These are phyloP conservation scores for Acropora tenuis DNA, from an alignment of 64 coral and sea anemone species.

Conservation along the genomic window DNA sequence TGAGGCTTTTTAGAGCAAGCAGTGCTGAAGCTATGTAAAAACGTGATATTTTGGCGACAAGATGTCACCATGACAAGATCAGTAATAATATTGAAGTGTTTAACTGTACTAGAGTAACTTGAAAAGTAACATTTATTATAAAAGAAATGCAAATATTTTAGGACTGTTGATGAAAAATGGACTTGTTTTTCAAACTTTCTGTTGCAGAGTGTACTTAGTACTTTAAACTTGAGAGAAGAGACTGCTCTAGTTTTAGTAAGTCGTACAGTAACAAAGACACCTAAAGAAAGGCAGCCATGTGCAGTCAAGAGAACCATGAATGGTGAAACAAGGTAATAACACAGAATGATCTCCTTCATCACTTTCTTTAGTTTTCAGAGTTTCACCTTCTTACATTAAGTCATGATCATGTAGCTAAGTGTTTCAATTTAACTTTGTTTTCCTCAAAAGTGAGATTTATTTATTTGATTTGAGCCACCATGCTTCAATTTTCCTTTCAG, in stretches of 20 bases:
- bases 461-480: background rate
- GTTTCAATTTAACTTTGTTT: no score
- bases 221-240: slow-evolving; percentile 89
- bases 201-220: slow-evolving; percentile 76
- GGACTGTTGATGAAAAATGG: no score
- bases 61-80: no score
- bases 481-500: slow-evolving; percentile 21
- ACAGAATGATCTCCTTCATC: no score
- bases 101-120: no score
- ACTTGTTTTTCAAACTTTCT: background rate
- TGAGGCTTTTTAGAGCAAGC: no score
- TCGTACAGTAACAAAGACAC: slow-evolving; percentile 60
- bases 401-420: no score
- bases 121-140: no score
- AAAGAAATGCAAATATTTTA: no score
- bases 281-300: slow-evolving; percentile 78
- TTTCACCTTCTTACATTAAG: background rate
- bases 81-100: background rate
- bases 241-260: slow-evolving; percentile 77
- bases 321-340: slow-evolving; percentile 55
- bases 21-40: no score
- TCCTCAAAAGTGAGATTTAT: no score
- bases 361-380: background rate
- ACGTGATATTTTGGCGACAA: no score
- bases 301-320: slow-evolving; percentile 55